These are phyloP conservation scores for Campoletis raptor DNA, from an alignment of 2,888 invertebrate genomes.

Conservation along the genomic window DNA sequence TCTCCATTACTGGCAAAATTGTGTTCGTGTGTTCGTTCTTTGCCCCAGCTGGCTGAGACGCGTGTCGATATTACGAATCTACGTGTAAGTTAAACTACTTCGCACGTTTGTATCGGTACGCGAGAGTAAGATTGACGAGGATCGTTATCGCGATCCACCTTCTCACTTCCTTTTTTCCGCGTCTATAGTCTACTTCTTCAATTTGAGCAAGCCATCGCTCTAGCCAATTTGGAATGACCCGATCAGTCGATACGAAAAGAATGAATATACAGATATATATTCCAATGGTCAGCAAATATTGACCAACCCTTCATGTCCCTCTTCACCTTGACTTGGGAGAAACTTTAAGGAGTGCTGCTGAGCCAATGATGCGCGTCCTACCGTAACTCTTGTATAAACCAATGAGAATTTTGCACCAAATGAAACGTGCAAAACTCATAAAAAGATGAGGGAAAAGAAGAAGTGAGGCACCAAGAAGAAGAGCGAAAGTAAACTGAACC, in stretches of 20 bases:
- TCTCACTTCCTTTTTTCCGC: slow-evolving; percentile 8
- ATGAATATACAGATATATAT: slow-evolving; percentile 5
- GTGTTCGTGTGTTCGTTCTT: neutral
- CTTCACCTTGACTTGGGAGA: neutral
- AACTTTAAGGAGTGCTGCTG: slow-evolving; percentile 26
- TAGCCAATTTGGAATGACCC: slow-evolving; percentile 55
- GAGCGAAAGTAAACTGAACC: slow-evolving; percentile 39
- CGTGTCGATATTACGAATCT: slow-evolving; percentile 49
- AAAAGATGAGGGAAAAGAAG: slow-evolving; percentile 2
- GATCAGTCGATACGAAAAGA: slow-evolving; percentile 19
- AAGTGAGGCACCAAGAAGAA: neutral
- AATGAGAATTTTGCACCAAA: slow-evolving; percentile 31
- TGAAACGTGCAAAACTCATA: slow-evolving; percentile 53
- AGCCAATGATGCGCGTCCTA: slow-evolving; percentile 27
- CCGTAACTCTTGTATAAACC: slow-evolving; percentile 44
- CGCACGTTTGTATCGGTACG: slow-evolving; percentile 62
- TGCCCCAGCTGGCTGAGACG: slow-evolving; percentile 16
- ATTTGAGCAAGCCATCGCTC: slow-evolving; percentile 39
- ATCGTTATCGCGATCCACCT: slow-evolving; percentile 23
- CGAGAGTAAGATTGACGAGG: slow-evolving; percentile 65
- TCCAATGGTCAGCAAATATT: slow-evolving; percentile 30
- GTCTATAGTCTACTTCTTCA: slow-evolving; percentile 26
- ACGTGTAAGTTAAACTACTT: slow-evolving; percentile 49
- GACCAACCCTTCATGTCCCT: neutral
- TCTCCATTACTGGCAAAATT: slow-evolving; percentile 17